A percentile compares a stretch with the other conserved stretches of the same genome.
Evolutionary conservation across 2,888 invertebrate species (phyloP).

Genomic region (Nemotelus pantherinus): DNA sequence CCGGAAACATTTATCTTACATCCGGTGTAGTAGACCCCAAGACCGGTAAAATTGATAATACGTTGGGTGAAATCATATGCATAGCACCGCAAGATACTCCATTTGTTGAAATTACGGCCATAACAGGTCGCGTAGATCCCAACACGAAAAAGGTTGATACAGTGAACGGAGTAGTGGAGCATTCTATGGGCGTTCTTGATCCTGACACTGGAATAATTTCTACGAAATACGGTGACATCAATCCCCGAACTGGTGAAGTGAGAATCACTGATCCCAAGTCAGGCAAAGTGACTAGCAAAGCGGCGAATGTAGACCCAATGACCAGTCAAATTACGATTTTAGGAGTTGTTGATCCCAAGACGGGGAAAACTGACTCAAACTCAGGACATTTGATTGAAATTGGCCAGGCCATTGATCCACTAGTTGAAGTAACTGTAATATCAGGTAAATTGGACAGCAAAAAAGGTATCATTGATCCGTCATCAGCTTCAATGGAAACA

Average conservation of each 20-base stretch:
- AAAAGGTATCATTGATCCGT: constrained; percentile 75
- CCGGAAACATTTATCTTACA: constrained; percentile 72
- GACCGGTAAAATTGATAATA: constrained; percentile 73
- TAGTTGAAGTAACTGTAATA: constrained; percentile 74
- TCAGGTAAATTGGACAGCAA: constrained; percentile 76
- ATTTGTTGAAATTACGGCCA: constrained; percentile 75
- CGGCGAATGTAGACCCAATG: constrained; percentile 73
- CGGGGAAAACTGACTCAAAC: constrained; percentile 71
- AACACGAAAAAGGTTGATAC: constrained; percentile 74
- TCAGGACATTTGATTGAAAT: constrained; percentile 76
- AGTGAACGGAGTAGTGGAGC: constrained; percentile 74
- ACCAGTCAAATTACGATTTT: constrained; percentile 73
- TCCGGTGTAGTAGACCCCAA: constrained; percentile 73
- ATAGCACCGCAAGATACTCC: constrained; percentile 75
- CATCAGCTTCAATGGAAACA: constrained; percentile 72
- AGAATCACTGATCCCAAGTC: constrained; percentile 74
- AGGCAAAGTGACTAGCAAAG: constrained; percentile 71
- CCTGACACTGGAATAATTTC: constrained; percentile 72
- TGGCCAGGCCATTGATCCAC: constrained; percentile 74
- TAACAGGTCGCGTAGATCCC: constrained; percentile 75
- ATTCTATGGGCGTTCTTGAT: constrained; percentile 75
- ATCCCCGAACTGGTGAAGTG: constrained; percentile 70
- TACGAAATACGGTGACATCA: constrained; percentile 77
- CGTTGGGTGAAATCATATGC: constrained; percentile 74
- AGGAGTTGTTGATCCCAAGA: constrained; percentile 69